Percentiles rank a stretch among this genome's conserved stretches.
Evolutionary conservation across 2,113 vertebrate species (phyloP).

Genomic region (Acanthochromis polyacanthus): DNA sequence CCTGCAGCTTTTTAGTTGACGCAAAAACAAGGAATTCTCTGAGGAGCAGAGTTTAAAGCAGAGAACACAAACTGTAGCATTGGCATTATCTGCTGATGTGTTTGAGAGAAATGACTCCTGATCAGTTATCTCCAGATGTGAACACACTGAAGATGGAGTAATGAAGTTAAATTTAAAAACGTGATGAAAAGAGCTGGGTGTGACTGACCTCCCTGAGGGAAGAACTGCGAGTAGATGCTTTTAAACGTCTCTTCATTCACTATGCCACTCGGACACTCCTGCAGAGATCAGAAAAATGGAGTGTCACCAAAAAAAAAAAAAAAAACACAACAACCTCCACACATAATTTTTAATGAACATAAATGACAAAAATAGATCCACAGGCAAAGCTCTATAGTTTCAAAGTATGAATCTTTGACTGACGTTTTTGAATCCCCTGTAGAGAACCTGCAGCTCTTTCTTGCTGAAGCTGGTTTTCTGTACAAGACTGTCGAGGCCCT

Average conservation of each 20-base stretch:
- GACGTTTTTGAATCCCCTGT: constrained; percentile 97
- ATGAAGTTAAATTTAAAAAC: not conserved
- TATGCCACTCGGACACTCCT: constrained; percentile 96
- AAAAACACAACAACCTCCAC: not conserved
- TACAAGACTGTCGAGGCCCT: constrained; percentile 92
- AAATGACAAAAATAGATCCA: no score
- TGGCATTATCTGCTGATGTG: no score
- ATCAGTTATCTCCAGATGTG: not conserved
- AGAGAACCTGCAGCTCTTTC: constrained; percentile 96
- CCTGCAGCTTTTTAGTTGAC: no score
- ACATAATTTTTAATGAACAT: not conserved
- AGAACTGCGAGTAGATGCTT: constrained; percentile 96
- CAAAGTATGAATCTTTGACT: constrained; percentile 69
- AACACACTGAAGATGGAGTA: not conserved
- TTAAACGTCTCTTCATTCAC: constrained; percentile 98
- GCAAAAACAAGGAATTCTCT: no score
- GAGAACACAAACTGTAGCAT: no score
- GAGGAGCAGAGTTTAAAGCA: no score
- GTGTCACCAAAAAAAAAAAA: not conserved
- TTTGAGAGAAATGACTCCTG: not conserved
- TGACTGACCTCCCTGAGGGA: constrained; percentile 94
- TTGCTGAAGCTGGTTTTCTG: constrained; percentile 94
- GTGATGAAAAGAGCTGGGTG: not conserved
- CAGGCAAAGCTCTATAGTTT: no score
- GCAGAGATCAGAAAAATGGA: constrained; percentile 16